Base-by-base conservation (phyloP, 2,113 vertebrate species). In the Oreamnos americanus region DNA sequence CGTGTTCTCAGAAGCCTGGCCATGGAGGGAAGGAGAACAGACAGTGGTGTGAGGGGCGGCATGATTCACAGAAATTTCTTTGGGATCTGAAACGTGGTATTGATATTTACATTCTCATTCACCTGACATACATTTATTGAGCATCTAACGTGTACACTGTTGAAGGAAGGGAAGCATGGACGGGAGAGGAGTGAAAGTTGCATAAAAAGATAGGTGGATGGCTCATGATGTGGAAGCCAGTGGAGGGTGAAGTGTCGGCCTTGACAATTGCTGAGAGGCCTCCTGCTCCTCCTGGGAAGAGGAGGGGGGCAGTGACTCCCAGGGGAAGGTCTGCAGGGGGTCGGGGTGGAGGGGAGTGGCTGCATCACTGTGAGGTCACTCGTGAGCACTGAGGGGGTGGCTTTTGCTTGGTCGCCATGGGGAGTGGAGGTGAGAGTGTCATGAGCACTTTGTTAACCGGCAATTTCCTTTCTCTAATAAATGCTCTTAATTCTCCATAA, bases 401-500 rank as follows among this genome's bases (percentile, higher is more conserved):
- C 39, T 13, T 58, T 47, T 16, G 33, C 67, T 49, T 26, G 33
- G 62, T 84, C 1, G 2, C 90, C 23, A 3, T 16, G 36, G 47
- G 45, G 92, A 51, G 64, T 64, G 12, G 36, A 51, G 94, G 39
- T 11, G 25, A 84, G 76, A 81, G 89, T 86, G 45, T 15, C 81
- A 71, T 16, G 43, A 43, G 62, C 23, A 14, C 82, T 92, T 92
- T 28, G 78, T 79, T 94, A 91, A 95, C 76, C 12, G 62, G 91
- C 17, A 49, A 90, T 90, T 97, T 96, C 94, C 95, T 98, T 60
- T 47, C 45, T 62, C 74, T 98, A 30, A 97, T 95, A 90, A 97
- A 91, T 67, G 87, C 92, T 53, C 64, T 91, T 55, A n/a, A 88
- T 95, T 96, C 60, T 87, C 92, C 5, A 0, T 96, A 97, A 97